Percentiles rank a stretch among this genome's conserved stretches.
Evolutionary conservation across 1,140 invertebrate species (phyloP).

Genomic region (Cyrtorhinus lividipennis): DNA sequence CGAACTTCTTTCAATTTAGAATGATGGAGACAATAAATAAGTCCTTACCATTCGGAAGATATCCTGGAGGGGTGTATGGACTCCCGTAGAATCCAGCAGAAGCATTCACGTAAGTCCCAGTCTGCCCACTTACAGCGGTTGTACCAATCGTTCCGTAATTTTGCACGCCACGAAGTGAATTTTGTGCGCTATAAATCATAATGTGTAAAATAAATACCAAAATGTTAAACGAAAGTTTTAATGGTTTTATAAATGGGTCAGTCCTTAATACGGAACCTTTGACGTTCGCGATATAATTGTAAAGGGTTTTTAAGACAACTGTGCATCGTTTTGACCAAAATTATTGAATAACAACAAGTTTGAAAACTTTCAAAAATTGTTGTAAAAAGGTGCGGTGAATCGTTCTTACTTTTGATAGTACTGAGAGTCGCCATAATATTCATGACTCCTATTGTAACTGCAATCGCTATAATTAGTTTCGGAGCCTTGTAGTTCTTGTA

Average conservation of each 20-base stretch:
- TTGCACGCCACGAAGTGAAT: not conserved
- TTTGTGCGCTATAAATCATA: not conserved
- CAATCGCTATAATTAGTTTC: slow-evolving; percentile 1
- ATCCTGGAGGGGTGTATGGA: slow-evolving; percentile 9
- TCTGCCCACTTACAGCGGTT: not conserved
- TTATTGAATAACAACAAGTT: no score
- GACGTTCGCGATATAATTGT: no score
- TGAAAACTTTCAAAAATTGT: no score
- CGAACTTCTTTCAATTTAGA: no score
- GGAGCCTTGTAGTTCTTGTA: not conserved
- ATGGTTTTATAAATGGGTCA: no score
- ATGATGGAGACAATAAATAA: no score
- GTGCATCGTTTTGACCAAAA: no score
- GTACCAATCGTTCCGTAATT: not conserved
- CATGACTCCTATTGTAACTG: slow-evolving; percentile 3
- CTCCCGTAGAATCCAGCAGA: slow-evolving; percentile 3
- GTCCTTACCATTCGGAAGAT: slow-evolving; percentile 13
- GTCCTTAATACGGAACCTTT: no score
- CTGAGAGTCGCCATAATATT: slow-evolving; percentile 1
- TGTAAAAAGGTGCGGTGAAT: no score
- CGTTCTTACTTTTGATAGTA: not conserved
- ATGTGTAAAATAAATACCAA: no score
- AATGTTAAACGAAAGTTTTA: no score
- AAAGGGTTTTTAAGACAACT: no score
- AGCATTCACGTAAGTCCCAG: not conserved